A percentile compares a stretch with the other conserved stretches of the same genome.
Evolutionary conservation across 1,140 invertebrate genomes (phyloP).

Genomic region (Hyles euphorbiae): DNA sequence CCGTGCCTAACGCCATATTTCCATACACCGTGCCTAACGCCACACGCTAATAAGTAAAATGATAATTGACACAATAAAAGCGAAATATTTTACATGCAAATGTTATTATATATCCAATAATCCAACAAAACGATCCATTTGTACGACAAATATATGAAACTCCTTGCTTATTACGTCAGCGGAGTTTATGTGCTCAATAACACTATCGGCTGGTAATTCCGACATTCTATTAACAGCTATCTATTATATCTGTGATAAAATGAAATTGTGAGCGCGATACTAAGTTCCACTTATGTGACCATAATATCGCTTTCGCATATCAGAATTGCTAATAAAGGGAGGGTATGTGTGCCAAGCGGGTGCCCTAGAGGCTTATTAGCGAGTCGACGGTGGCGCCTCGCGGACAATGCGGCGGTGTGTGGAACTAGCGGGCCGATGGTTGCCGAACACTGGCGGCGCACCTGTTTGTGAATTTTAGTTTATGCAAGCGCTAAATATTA

Average conservation of each 20-base stretch:
- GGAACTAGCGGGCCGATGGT: slow-evolving; percentile 18
- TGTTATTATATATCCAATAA: slow-evolving; percentile 37
- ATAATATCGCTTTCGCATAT: slow-evolving; percentile 63
- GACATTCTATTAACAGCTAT: slow-evolving; percentile 56
- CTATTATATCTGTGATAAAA: slow-evolving; percentile 62
- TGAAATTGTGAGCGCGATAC: slow-evolving; percentile 38
- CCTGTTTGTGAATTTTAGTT: too few relatives aligned
- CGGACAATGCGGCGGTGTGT: slow-evolving; percentile 35
- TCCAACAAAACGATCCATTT: slow-evolving; percentile 55
- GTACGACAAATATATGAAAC: slow-evolving; percentile 65
- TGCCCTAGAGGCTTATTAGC: slow-evolving; percentile 42
- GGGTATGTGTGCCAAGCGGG: slow-evolving; percentile 47
- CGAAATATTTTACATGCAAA: slow-evolving; percentile 44
- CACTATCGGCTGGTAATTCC: slow-evolving; percentile 52
- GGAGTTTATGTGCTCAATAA: slow-evolving; percentile 59
- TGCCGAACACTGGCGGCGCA: not conserved
- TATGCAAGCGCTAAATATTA: too few relatives aligned
- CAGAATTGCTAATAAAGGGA: slow-evolving; percentile 66
- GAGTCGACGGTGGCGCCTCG: slow-evolving; percentile 37
- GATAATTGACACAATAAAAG: slow-evolving; percentile 32
- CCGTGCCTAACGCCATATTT: slow-evolving; percentile 18
- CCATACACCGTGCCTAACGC: slow-evolving; percentile 17
- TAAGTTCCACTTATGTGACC: slow-evolving; percentile 56
- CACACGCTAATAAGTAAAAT: slow-evolving; percentile 28
- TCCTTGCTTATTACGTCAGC: slow-evolving; percentile 58